Evolutionary conservation across 2,113 vertebrate species (phyloP).

Genomic region (Tyto alba): DNA sequence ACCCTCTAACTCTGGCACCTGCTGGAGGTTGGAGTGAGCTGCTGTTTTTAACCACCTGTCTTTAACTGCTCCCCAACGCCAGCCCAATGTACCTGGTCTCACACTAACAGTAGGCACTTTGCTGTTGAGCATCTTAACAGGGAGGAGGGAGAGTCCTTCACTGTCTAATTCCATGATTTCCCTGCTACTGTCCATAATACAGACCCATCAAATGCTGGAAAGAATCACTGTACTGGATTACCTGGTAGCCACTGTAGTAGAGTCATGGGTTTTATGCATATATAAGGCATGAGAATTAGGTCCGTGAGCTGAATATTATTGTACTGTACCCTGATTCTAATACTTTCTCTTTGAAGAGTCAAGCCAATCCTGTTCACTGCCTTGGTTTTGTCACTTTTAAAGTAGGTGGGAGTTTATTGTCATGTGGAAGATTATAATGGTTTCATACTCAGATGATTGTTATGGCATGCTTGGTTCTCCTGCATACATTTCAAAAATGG

Average conservation of each 20-base stretch:
- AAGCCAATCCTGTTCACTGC: background rate
- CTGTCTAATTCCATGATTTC: background rate
- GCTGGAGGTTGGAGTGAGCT: background rate
- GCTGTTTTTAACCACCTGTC: background rate
- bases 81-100: background rate
- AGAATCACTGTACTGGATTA: background rate
- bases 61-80: background rate
- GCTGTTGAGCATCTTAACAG: background rate
- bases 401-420: background rate
- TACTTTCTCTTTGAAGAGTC: background rate
- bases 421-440: background rate
- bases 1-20: background rate
- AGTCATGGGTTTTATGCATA: background rate
- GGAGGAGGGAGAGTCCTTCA: background rate
- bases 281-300: background rate
- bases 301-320: background rate
- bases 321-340: background rate
- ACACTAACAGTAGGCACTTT: background rate
- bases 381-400: background rate
- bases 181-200: background rate
- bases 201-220: background rate
- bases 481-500: background rate
- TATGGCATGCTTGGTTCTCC: background rate
- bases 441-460: background rate
- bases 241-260: background rate